These are phyloP conservation scores for Thyatira batis DNA, from an alignment of 2,888 invertebrate species.

Conservation along the genomic window DNA sequence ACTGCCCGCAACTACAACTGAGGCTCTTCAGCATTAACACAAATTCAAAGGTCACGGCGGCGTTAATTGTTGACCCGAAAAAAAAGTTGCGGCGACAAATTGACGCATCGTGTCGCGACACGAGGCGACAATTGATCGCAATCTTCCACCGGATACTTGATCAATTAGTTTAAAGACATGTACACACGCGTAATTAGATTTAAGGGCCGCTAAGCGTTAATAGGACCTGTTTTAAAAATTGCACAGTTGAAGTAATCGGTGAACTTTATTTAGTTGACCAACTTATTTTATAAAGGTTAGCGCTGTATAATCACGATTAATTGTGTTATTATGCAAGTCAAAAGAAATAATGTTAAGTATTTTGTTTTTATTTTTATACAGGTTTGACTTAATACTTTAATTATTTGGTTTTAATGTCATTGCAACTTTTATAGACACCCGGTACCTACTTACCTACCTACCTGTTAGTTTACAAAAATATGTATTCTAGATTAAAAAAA, in stretches of 20 bases:
- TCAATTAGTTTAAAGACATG: conserved; percentile 38
- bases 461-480: too few relatives aligned
- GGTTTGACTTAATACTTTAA: background rate
- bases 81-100: conserved; percentile 28
- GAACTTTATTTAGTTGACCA: background rate
- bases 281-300: background rate
- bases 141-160: conserved; percentile 35
- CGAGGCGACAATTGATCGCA: conserved; percentile 34
- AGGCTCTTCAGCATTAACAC: conserved; percentile 1
- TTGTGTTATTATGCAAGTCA: background rate
- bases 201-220: background rate
- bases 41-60: conserved; percentile 25
- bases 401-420: background rate
- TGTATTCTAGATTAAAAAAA: background rate
- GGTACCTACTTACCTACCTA: too few relatives aligned
- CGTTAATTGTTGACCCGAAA: conserved; percentile 7
- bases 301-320: background rate
- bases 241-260: background rate
- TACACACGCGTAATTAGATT: conserved; percentile 17
- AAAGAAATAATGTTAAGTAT: background rate
- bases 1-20: conserved; percentile 13
- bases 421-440: background rate
- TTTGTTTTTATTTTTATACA: background rate
- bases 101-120: conserved; percentile 29
- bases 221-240: background rate